A percentile compares a stretch with the other conserved stretches of the same genome.
These are phyloP conservation scores for Elgaria multicarinata DNA, from an alignment of 2,113 vertebrate species.

Conservation along the genomic window DNA sequence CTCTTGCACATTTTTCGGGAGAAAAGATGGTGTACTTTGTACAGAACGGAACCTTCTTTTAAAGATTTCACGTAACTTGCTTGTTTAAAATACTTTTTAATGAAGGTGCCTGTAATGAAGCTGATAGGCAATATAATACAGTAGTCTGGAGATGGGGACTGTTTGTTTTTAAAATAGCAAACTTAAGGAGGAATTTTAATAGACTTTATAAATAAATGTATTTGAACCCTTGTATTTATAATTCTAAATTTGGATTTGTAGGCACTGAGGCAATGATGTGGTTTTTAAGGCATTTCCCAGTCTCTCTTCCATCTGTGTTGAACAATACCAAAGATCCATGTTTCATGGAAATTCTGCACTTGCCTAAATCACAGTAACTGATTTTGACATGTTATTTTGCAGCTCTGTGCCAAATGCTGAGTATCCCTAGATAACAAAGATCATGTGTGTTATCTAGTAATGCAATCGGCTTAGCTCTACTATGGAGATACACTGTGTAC, in stretches of 20 bases:
- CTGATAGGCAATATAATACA: background rate
- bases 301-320: constrained; percentile 2
- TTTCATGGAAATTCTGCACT: constrained; percentile 30
- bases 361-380: constrained; percentile 49
- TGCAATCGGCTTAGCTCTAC: constrained; percentile 46
- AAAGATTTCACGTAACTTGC: background rate
- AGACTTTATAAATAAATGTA: constrained; percentile 21
- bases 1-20: background rate
- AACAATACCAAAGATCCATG: constrained; percentile 1
- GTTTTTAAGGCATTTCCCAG: constrained; percentile 37
- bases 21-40: background rate
- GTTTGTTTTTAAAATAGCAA: constrained; percentile 9
- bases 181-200: constrained; percentile 33
- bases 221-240: constrained; percentile 27
- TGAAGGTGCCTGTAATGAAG: background rate
- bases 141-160: constrained; percentile 6
- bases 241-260: constrained; percentile 26
- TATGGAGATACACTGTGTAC: constrained; percentile 56
- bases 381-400: constrained; percentile 60
- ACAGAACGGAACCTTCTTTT: background rate
- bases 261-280: constrained; percentile 17
- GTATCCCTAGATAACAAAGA: constrained; percentile 64
- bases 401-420: constrained; percentile 60
- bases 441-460: constrained; percentile 65
- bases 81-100: background rate